phyloP scores from a whole-genome alignment of 2,888 invertebrate species.

The Netelia melanura region DNA sequence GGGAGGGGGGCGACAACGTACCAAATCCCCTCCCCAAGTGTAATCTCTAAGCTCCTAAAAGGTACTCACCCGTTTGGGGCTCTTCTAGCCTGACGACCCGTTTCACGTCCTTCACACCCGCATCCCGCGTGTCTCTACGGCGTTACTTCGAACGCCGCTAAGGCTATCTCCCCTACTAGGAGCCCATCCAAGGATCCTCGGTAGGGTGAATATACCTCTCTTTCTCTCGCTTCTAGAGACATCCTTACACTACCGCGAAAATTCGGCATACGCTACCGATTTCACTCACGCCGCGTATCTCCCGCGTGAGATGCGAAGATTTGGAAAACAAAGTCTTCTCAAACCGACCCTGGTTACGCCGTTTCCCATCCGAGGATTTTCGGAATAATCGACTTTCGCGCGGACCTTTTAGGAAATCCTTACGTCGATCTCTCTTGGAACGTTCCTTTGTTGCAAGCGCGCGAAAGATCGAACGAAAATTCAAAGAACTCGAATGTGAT shows the following conservation, averaged over 20 bases:
- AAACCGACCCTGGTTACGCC: not conserved
- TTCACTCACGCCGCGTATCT: not conserved
- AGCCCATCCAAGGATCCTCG: constrained; percentile 14
- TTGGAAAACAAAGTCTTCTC: not conserved
- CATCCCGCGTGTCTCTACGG: not conserved
- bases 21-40: constrained; percentile 74
- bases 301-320: not conserved
- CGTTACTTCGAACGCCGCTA: constrained; percentile 20
- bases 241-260: not conserved
- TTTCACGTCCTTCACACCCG: constrained; percentile 30
- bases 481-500: too few relatives aligned
- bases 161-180: not conserved
- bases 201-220: not conserved
- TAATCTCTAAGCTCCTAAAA: constrained; percentile 83
- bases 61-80: constrained; percentile 79
- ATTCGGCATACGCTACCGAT: not conserved
- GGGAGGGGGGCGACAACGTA: not conserved
- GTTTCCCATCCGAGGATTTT: not conserved
- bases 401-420: not conserved
- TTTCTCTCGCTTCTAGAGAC: not conserved
- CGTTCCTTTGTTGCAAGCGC: not conserved
- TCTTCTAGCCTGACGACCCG: constrained; percentile 63
- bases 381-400: not conserved
- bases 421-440: not conserved
- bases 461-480: too few relatives aligned